These are phyloP conservation scores for Trichogramma dendrolimi DNA, from an alignment of 2,888 invertebrate species.

Conservation along the genomic window DNA sequence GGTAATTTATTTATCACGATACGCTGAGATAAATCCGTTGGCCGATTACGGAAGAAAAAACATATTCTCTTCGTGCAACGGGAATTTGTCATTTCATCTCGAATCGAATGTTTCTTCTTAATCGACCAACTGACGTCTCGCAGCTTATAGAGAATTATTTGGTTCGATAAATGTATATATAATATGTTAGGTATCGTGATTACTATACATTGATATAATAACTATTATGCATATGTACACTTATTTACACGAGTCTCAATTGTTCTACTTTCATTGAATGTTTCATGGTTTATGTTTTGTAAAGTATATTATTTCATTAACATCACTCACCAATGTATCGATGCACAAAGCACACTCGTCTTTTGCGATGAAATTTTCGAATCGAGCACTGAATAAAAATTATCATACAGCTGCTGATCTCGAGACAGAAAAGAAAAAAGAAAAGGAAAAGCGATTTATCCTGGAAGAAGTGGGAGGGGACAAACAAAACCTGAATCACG, in stretches of 20 bases:
- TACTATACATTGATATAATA: conserved; percentile 16
- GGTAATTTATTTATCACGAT: too few relatives aligned
- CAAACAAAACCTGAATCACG: too few relatives aligned
- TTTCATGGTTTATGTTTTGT: conserved; percentile 15
- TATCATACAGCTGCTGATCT: too few relatives aligned
- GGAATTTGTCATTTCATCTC: not conserved
- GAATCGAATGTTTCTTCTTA: not conserved
- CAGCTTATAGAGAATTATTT: not conserved
- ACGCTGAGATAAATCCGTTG: too few relatives aligned
- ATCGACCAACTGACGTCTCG: too few relatives aligned
- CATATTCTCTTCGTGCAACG: too few relatives aligned
- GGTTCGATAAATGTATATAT: not conserved
- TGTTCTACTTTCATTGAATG: conserved; percentile 26
- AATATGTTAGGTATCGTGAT: conserved; percentile 10
- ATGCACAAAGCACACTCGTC: conserved; percentile 14
- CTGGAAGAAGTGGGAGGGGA: too few relatives aligned
- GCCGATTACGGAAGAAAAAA: too few relatives aligned
- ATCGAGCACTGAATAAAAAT: too few relatives aligned
- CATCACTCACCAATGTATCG: conserved; percentile 23
- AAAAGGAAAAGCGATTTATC: too few relatives aligned
- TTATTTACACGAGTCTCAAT: conserved; percentile 23
- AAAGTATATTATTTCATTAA: conserved; percentile 13
- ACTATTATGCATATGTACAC: conserved; percentile 23
- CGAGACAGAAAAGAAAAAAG: too few relatives aligned
- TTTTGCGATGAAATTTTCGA: too few relatives aligned